Evolutionary conservation across 35 echinoderm and acorn worm genomes (phyloP).

Genomic region (Eucidaris tribuloides): DNA sequence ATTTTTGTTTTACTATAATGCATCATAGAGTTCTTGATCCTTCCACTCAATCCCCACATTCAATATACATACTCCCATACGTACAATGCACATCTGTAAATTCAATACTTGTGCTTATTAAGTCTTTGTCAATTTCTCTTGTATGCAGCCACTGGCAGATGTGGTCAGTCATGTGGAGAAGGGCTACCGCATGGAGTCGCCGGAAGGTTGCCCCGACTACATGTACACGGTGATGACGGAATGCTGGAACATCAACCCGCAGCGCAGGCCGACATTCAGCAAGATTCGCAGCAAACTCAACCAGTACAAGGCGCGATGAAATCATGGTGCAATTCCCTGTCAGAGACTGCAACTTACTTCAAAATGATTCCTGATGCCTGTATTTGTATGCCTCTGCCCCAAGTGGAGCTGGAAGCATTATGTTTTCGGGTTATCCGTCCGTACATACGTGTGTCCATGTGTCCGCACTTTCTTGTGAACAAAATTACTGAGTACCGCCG

Average conservation of each 20-base stretch:
- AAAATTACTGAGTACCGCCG: neutral
- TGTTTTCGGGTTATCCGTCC: neutral
- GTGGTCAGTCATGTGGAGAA: conserved; percentile 68
- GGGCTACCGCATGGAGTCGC: conserved; percentile 77
- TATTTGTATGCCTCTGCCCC: neutral
- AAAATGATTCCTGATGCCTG: neutral
- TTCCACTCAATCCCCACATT: neutral
- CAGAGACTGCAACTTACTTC: neutral
- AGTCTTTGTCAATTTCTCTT: neutral
- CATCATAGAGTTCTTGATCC: neutral
- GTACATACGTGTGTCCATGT: neutral
- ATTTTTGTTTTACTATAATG: neutral
- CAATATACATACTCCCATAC: too few species aligned
- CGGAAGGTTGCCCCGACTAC: conserved; percentile 70
- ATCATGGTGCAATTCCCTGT: neutral
- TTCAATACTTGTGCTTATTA: neutral
- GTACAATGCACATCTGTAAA: too few species aligned
- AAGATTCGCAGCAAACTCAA: conserved; percentile 34
- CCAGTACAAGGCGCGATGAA: conserved; percentile 1
- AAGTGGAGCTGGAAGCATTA: neutral
- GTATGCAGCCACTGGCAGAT: conserved; percentile 58
- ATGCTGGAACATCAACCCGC: conserved; percentile 56
- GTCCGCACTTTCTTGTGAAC: neutral
- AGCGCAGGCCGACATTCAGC: conserved; percentile 47
- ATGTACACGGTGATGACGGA: conserved; percentile 71